Percentiles rank a stretch among this genome's conserved stretches.
These are phyloP conservation scores for Panagrolaimus sp. DNA, from an alignment of 1,140 invertebrate species.

Conservation along the genomic window DNA sequence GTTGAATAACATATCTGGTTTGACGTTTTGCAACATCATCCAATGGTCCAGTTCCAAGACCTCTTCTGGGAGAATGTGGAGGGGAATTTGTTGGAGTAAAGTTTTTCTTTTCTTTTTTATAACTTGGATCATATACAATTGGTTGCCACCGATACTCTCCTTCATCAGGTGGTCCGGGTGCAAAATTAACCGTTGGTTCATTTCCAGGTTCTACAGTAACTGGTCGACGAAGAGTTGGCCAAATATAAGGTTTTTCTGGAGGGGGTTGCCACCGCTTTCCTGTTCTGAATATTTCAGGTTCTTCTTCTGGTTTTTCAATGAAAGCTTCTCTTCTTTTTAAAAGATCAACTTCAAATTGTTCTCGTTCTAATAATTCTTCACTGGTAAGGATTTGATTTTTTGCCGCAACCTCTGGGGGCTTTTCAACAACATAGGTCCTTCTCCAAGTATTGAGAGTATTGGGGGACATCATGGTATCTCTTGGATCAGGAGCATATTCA, in stretches of 20 bases:
- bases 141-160: slow-evolving; percentile 47
- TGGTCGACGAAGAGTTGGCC: slow-evolving; percentile 40
- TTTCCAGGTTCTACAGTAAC: slow-evolving; percentile 33
- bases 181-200: slow-evolving; percentile 24
- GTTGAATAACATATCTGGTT: slow-evolving; percentile 47
- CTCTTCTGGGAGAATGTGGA: background rate
- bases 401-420: slow-evolving; percentile 28
- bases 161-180: slow-evolving; percentile 19
- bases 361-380: slow-evolving; percentile 52
- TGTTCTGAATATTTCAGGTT: slow-evolving; percentile 39
- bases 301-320: slow-evolving; percentile 50
- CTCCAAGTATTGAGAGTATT: slow-evolving; percentile 42
- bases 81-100: slow-evolving; percentile 51
- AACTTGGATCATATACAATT: slow-evolving; percentile 46
- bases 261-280: slow-evolving; percentile 58
- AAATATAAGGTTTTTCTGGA: slow-evolving; percentile 54
- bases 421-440: slow-evolving; percentile 53
- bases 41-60: background rate
- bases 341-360: slow-evolving; percentile 54
- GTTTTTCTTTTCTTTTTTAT: slow-evolving; percentile 49
- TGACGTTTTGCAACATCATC: slow-evolving; percentile 53
- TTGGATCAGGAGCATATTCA: slow-evolving; percentile 4
- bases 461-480: slow-evolving; percentile 2
- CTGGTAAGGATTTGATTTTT: slow-evolving; percentile 58
- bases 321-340: slow-evolving; percentile 51